Percentiles rank a stretch among this genome's conserved stretches.
phyloP scores from a whole-genome alignment of 2,797 vertebrate species.

The Glyptemys insculpta region DNA sequence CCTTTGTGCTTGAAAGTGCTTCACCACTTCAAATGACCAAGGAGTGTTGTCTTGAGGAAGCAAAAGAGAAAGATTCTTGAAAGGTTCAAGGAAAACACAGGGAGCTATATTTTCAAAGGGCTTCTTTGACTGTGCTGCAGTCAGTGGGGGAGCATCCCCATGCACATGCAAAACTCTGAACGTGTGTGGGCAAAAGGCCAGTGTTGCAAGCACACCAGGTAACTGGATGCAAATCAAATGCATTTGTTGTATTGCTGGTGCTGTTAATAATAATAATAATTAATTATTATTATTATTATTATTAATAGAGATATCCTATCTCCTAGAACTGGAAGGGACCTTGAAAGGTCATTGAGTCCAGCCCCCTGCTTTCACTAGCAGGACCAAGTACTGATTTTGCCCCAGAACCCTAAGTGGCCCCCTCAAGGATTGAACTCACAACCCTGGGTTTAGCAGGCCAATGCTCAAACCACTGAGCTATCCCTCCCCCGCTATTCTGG shows the following conservation, averaged over 20 bases:
- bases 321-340: too few species aligned
- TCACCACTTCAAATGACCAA: conserved; percentile 22
- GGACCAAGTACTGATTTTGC: too few species aligned
- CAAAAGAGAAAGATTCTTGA: neutral
- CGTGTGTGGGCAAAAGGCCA: rapidly evolving
- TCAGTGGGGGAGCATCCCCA: neutral
- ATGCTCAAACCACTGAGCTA: too few species aligned
- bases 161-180: neutral
- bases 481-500: too few species aligned
- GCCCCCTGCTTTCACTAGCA: too few species aligned
- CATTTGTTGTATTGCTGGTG: neutral
- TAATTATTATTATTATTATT: too few species aligned
- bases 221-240: rapidly evolving
- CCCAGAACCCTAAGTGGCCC: too few species aligned
- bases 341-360: too few species aligned
- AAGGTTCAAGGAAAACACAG: neutral
- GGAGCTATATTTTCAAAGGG: conserved; percentile 18
- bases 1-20: conserved; percentile 32
- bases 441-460: too few species aligned
- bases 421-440: too few species aligned
- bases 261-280: neutral
- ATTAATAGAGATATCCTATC: too few species aligned
- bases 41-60: conserved; percentile 4
- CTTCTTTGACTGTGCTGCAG: neutral
- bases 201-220: neutral